phyloP scores from a whole-genome alignment of 2,888 invertebrate species.

The Drosophila lutescens region DNA sequence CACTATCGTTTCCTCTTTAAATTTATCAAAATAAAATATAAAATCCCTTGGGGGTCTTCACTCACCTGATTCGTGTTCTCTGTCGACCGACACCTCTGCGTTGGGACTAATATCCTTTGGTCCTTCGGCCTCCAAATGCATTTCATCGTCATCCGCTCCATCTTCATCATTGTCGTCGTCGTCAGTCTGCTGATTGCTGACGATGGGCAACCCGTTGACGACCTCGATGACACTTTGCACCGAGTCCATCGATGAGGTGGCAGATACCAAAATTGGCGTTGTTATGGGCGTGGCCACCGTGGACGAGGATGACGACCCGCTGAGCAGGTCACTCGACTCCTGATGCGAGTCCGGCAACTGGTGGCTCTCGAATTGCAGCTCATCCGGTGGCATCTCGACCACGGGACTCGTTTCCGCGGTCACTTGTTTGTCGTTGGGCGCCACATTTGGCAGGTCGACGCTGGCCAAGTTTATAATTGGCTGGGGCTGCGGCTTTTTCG shows the following conservation, averaged over 20 bases:
- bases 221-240: conserved; percentile 74
- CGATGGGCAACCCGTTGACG: conserved; percentile 49
- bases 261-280: conserved; percentile 75
- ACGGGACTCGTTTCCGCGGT: conserved; percentile 46
- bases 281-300: conserved; percentile 63
- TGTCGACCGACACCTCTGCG: conserved; percentile 54
- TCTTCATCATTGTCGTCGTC: conserved; percentile 26
- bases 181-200: conserved; percentile 30
- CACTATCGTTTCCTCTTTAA: too few relatives aligned
- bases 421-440: conserved; percentile 4
- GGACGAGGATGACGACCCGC: conserved; percentile 62
- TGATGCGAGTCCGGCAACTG: conserved; percentile 62
- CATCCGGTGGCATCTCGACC: conserved; percentile 57
- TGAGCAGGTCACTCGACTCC: conserved; percentile 36
- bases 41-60: conserved; percentile 2
- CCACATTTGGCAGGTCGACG: conserved; percentile 70
- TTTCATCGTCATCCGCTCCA: conserved; percentile 1
- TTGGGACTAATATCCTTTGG: conserved; percentile 23
- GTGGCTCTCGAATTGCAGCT: conserved; percentile 78
- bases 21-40: not conserved
- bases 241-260: conserved; percentile 80
- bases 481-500: conserved; percentile 9
- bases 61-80: conserved; percentile 75
- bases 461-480: conserved; percentile 74
- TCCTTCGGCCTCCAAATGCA: conserved; percentile 13